These are phyloP conservation scores for Ptychoptera albimana DNA, from an alignment of 2,888 invertebrate species.

Conservation along the genomic window DNA sequence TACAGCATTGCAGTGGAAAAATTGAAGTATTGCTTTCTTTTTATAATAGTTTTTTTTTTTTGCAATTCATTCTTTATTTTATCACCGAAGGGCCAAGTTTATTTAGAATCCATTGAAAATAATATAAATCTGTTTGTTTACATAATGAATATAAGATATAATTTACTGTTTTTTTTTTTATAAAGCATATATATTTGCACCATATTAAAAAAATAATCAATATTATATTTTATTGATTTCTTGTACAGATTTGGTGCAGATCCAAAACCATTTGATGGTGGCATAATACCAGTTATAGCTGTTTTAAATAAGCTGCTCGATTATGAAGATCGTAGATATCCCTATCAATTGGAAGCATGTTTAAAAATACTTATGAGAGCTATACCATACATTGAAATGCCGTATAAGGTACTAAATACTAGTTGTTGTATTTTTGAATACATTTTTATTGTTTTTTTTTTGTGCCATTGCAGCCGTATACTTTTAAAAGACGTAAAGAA, in stretches of 20 bases:
- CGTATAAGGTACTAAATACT: constrained; percentile 23
- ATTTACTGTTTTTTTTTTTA: background rate
- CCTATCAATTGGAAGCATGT: constrained; percentile 53
- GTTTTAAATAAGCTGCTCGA: constrained; percentile 48
- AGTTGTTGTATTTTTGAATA: background rate
- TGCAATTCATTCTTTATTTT: no score
- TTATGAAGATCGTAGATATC: constrained; percentile 39
- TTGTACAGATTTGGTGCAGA: constrained; percentile 44
- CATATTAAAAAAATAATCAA: background rate
- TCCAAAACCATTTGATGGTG: constrained; percentile 38
- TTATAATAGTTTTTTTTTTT: no score
- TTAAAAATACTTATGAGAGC: constrained; percentile 50
- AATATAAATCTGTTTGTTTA: background rate
- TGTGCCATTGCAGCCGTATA: constrained; percentile 35
- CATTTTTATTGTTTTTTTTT: constrained; percentile 34
- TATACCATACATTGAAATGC: constrained; percentile 39
- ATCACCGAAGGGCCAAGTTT: no score
- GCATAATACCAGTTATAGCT: constrained; percentile 44
- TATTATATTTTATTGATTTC: constrained; percentile 1
- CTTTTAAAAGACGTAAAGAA: constrained; percentile 20
- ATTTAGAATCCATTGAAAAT: background rate
- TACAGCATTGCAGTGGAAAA: no score
- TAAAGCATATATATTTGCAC: background rate
- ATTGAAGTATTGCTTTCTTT: no score
- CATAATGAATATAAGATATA: background rate